Percentiles rank a stretch among this genome's conserved stretches.
These are phyloP conservation scores for Selene dorsalis DNA, from an alignment of 2,797 vertebrate genomes.

Conservation along the genomic window DNA sequence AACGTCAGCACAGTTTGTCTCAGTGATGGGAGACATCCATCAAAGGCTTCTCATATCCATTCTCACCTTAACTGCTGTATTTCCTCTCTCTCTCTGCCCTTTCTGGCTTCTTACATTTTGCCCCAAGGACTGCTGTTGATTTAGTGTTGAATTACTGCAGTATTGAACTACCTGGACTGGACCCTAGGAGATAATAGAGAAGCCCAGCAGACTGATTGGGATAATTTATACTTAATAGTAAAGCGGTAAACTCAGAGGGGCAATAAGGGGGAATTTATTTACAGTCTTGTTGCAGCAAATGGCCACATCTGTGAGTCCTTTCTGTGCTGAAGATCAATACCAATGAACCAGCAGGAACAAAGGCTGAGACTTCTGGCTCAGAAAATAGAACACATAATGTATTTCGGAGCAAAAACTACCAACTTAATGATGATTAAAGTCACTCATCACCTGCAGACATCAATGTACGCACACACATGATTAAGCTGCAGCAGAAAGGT, in stretches of 20 bases:
- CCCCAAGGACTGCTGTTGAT: constrained; percentile 22
- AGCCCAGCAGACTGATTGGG: constrained; percentile 13
- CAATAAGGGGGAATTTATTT: constrained; percentile 47
- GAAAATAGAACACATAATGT: constrained; percentile 1
- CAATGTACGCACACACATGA: neutral
- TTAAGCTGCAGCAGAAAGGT: neutral
- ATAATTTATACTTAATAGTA: constrained; percentile 44
- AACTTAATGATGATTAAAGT: neutral
- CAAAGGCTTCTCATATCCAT: constrained; percentile 14
- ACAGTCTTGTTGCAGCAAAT: constrained; percentile 25
- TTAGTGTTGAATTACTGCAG: constrained; percentile 44
- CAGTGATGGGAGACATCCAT: constrained; percentile 3
- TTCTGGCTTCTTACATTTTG: constrained; percentile 14
- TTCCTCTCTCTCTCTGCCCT: constrained; percentile 11
- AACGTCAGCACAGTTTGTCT: neutral
- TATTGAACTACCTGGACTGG: constrained; percentile 26
- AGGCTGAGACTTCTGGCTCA: constrained; percentile 17
- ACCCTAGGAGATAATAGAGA: constrained; percentile 33
- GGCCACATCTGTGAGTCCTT: constrained; percentile 20
- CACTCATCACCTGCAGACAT: neutral
- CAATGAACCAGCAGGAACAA: constrained; percentile 9
- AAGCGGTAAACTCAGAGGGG: constrained; percentile 20
- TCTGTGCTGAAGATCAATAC: constrained; percentile 12
- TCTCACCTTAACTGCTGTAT: neutral
- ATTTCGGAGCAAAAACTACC: neutral